Evolutionary conservation across 2,888 invertebrate genomes (phyloP).

Genomic region (Capitulum mitella): DNA sequence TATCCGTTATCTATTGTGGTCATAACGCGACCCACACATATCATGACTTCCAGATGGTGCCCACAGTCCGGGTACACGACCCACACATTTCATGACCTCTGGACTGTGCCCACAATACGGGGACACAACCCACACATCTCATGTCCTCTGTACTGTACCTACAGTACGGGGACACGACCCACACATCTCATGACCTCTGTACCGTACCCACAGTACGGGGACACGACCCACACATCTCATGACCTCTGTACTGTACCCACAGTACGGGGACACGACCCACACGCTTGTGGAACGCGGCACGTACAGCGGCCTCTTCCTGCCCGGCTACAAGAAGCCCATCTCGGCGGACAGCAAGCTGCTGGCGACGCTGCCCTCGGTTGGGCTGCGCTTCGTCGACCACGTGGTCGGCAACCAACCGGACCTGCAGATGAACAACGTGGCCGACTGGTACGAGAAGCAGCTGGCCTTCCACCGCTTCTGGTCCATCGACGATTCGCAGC

Average conservation of each 20-base stretch:
- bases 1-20: too few relatives aligned
- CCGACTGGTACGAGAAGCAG: conserved; percentile 76
- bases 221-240: conserved; percentile 75
- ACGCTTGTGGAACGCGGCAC: conserved; percentile 80
- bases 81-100: too few relatives aligned
- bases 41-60: too few relatives aligned
- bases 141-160: too few relatives aligned
- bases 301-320: conserved; percentile 79
- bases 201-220: too few relatives aligned
- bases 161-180: too few relatives aligned
- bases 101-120: too few relatives aligned
- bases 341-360: conserved; percentile 29
- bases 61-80: too few relatives aligned
- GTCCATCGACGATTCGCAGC: conserved; percentile 94
- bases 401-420: conserved; percentile 97
- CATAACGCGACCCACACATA: too few relatives aligned
- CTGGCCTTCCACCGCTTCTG: conserved; percentile 81
- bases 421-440: conserved; percentile 75
- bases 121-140: too few relatives aligned
- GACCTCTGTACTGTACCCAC: conserved; percentile 38
- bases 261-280: conserved; percentile 96
- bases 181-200: too few relatives aligned
- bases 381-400: conserved; percentile 79
- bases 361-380: conserved; percentile 30
- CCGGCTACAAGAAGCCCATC: conserved; percentile 60